A percentile compares a stretch with the other conserved stretches of the same genome.
Conservation (phyloP, 2,888 invertebrate species). For the Harpagoxenus sublaevis region DNA sequence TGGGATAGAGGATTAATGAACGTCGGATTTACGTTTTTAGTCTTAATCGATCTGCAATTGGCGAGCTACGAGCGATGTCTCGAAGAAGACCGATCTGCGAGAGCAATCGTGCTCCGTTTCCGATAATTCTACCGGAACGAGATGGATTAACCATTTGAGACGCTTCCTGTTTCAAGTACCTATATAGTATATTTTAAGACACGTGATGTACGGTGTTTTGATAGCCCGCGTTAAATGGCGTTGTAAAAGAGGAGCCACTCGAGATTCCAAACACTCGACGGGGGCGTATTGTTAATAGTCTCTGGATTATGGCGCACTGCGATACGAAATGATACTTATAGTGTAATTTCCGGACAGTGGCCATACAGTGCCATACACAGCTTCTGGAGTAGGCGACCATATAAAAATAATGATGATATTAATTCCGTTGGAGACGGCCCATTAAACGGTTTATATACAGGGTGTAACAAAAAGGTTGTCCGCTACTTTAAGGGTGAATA, state of each 20-base stretch:
- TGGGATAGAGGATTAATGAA: neutral
- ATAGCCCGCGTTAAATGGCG: constrained; percentile 41
- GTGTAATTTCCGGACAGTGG: neutral
- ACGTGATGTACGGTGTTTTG: constrained; percentile 57
- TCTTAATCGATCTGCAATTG: neutral
- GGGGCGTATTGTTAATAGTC: constrained; percentile 12
- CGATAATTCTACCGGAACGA: constrained; percentile 23
- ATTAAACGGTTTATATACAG: neutral
- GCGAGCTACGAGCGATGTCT: no score
- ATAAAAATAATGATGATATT: neutral
- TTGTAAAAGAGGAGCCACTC: constrained; percentile 61
- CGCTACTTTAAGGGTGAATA: no score
- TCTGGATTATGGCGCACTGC: constrained; percentile 37
- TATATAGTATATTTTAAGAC: constrained; percentile 51
- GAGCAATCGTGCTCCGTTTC: neutral
- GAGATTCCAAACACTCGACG: constrained; percentile 31
- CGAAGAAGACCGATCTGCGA: neutral
- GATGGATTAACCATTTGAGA: constrained; percentile 30
- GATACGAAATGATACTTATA: constrained; percentile 37
- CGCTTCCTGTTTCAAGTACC: constrained; percentile 15
- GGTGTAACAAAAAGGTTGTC: no score
- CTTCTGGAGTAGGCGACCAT: neutral
- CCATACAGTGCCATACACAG: neutral
- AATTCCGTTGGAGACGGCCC: no score
- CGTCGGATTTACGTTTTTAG: neutral